These are phyloP conservation scores for Dendrolimus kikuchii DNA, from an alignment of 1,140 invertebrate genomes.

Conservation along the genomic window DNA sequence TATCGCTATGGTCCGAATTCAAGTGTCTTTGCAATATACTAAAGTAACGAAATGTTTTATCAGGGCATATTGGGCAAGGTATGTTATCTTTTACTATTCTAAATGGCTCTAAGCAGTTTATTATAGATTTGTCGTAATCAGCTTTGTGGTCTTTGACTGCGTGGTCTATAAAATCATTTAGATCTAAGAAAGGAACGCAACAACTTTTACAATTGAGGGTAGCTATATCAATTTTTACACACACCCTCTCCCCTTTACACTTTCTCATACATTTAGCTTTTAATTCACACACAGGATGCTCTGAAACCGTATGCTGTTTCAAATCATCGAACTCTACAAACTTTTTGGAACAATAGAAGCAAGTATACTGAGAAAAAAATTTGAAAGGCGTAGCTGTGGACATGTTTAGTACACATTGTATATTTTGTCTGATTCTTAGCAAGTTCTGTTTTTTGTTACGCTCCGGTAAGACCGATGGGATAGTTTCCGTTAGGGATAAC, in stretches of 20 bases:
- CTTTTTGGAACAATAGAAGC: slow-evolving; percentile 54
- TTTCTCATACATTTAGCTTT: slow-evolving; percentile 47
- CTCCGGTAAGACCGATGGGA: slow-evolving; percentile 15
- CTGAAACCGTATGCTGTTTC: slow-evolving; percentile 35
- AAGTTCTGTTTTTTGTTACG: slow-evolving; percentile 42
- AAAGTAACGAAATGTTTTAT: slow-evolving; percentile 44
- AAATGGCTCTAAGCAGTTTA: slow-evolving; percentile 43
- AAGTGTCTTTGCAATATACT: slow-evolving; percentile 42
- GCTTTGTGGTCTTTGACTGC: slow-evolving; percentile 41
- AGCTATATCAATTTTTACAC: slow-evolving; percentile 49
- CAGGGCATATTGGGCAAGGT: slow-evolving; percentile 40
- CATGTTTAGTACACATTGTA: slow-evolving; percentile 51
- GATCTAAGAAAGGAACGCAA: slow-evolving; percentile 23
- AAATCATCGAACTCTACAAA: slow-evolving; percentile 51
- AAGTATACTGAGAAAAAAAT: slow-evolving; percentile 47
- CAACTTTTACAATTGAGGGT: slow-evolving; percentile 44
- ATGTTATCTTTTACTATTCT: slow-evolving; percentile 49
- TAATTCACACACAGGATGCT: slow-evolving; percentile 52
- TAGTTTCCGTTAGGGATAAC: slow-evolving; percentile 13
- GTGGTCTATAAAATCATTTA: slow-evolving; percentile 45
- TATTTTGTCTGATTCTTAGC: slow-evolving; percentile 44
- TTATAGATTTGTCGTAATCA: slow-evolving; percentile 39
- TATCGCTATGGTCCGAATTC: slow-evolving; percentile 47
- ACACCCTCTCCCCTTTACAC: slow-evolving; percentile 49
- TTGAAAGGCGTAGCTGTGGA: slow-evolving; percentile 55